A percentile compares a stretch with the other conserved stretches of the same genome.
Conservation (phyloP, 2,113 vertebrate genomes). For the Poeciliopsis prolifica region DNA sequence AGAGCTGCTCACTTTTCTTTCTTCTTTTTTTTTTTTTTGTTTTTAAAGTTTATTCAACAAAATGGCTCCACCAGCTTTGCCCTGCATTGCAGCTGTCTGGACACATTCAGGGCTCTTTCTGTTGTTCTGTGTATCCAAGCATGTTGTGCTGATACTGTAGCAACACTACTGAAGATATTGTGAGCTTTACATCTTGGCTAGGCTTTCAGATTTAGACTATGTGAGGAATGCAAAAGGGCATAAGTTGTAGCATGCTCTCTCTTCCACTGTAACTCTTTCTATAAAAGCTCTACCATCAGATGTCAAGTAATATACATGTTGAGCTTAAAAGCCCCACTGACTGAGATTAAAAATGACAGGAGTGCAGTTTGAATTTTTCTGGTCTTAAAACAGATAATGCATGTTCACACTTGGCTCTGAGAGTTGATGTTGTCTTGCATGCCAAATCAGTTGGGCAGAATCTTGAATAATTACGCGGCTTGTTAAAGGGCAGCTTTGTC, state of each 20-base stretch:
- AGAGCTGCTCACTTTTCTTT: neutral
- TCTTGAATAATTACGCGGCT: conserved; percentile 58
- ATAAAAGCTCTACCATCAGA: conserved; percentile 27
- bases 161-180: conserved; percentile 57
- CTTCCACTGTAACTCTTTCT: conserved; percentile 29
- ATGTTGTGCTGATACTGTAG: conserved; percentile 17
- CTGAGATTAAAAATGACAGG: conserved; percentile 19
- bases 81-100: neutral
- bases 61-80: neutral
- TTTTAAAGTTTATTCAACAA: neutral
- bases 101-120: neutral
- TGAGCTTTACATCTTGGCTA: conserved; percentile 42
- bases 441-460: conserved; percentile 51
- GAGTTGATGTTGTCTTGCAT: conserved; percentile 41
- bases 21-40: neutral
- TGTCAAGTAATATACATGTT: conserved; percentile 30
- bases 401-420: conserved; percentile 30
- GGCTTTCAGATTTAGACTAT: conserved; percentile 59
- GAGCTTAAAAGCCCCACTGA: neutral
- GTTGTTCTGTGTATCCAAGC: conserved; percentile 14
- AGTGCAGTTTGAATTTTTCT: neutral
- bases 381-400: conserved; percentile 19
- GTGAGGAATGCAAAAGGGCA: conserved; percentile 72
- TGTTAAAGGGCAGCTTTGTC: conserved; percentile 65
- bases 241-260: conserved; percentile 66